phyloP scores from a whole-genome alignment of 1,140 invertebrate species.

The Babylonia areolata region DNA sequence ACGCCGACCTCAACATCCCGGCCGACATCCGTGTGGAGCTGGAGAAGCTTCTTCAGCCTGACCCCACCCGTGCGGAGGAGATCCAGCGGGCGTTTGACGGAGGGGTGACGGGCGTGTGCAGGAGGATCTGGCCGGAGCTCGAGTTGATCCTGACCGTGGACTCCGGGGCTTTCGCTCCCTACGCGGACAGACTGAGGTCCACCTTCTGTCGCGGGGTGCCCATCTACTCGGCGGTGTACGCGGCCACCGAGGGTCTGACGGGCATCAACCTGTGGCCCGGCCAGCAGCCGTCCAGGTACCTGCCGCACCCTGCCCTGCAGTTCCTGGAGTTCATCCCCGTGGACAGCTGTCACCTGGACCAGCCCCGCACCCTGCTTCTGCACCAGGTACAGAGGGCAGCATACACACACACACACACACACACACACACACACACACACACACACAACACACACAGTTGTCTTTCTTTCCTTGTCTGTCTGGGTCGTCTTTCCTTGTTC shows the following conservation, averaged over 20 bases:
- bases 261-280: slow-evolving; percentile 72
- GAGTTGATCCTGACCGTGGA: slow-evolving; percentile 66
- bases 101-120: slow-evolving; percentile 61
- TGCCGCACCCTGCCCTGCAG: slow-evolving; percentile 66
- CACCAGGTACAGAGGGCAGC: slow-evolving; percentile 61
- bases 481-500: no score
- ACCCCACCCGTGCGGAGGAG: slow-evolving; percentile 68
- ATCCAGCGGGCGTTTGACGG: slow-evolving; percentile 59
- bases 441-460: no score
- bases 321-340: slow-evolving; percentile 74
- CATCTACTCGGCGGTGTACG: slow-evolving; percentile 73
- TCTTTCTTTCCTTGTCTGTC: no score
- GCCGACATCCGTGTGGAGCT: slow-evolving; percentile 60
- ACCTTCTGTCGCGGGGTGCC: slow-evolving; percentile 65
- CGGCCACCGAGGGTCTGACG: slow-evolving; percentile 73
- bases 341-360: slow-evolving; percentile 56
- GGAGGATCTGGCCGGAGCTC: slow-evolving; percentile 71
- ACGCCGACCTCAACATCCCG: slow-evolving; percentile 61
- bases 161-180: slow-evolving; percentile 72
- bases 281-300: slow-evolving; percentile 57
- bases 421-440: no score
- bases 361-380: slow-evolving; percentile 69
- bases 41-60: slow-evolving; percentile 60
- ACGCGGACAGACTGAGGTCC: slow-evolving; percentile 62
- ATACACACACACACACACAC: no score